phyloP scores from a whole-genome alignment of 2,797 vertebrate species.

The Cheirogaleus major region DNA sequence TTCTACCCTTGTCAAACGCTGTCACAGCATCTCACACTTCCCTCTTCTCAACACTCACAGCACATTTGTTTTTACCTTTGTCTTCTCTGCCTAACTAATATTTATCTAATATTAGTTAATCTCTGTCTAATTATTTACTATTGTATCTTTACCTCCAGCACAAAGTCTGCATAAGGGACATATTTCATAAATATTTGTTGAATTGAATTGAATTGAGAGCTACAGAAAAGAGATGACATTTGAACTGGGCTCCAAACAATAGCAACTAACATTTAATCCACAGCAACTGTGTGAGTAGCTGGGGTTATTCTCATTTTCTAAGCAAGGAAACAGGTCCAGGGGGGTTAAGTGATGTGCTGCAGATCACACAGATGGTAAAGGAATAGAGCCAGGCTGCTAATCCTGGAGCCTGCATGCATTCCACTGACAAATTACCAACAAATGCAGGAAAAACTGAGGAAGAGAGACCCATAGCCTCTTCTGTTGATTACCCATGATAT shows the following conservation, averaged over 20 bases:
- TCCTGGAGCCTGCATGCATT: not conserved
- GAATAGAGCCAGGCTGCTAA: not conserved
- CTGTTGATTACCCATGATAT: not conserved
- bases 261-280: slow-evolving; percentile 33
- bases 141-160: not conserved
- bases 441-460: not conserved
- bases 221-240: slow-evolving; percentile 43
- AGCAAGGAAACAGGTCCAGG: slow-evolving; percentile 1
- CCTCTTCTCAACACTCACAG: not conserved
- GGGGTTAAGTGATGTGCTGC: slow-evolving; percentile 30
- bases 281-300: not conserved
- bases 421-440: not conserved
- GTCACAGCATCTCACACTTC: no score
- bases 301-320: slow-evolving; percentile 55
- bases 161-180: not conserved
- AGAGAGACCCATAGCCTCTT: not conserved
- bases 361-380: slow-evolving; percentile 38
- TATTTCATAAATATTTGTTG: slow-evolving; percentile 36
- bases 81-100: not conserved
- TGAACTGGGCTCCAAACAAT: slow-evolving; percentile 36
- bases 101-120: slow-evolving; percentile 14
- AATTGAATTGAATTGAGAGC: slow-evolving; percentile 9
- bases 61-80: not conserved
- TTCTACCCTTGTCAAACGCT: not conserved
- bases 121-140: slow-evolving; percentile 5